These are phyloP conservation scores for Heptranchias perlo DNA, from an alignment of 2,113 vertebrate genomes.

Conservation along the genomic window DNA sequence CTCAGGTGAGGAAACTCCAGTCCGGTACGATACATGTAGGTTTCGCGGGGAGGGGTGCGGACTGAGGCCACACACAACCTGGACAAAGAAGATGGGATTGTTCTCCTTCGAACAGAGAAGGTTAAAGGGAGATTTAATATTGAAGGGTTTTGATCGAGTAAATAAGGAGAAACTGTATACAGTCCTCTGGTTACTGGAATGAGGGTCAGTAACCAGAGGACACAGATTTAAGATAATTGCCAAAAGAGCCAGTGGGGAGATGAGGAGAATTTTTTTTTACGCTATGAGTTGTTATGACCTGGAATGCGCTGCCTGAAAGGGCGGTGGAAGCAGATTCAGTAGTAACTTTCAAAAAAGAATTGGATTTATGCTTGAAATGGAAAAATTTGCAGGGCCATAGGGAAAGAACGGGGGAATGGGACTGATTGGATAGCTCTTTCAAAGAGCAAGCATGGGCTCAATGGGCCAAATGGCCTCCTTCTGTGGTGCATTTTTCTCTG, in stretches of 20 bases:
- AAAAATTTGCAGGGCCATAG: neutral
- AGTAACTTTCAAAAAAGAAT: no score
- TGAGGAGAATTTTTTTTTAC: neutral
- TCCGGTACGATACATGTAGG: neutral
- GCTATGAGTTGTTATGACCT: neutral
- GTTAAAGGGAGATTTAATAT: neutral
- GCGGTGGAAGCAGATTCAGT: no score
- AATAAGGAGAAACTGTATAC: neutral
- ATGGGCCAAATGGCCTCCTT: neutral
- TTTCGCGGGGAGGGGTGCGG: neutral
- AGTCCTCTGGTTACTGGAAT: no score
- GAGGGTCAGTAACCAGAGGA: no score
- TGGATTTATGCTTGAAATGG: no score
- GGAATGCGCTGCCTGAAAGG: neutral
- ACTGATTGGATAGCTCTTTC: neutral
- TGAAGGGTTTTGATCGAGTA: neutral
- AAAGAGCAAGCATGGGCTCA: neutral
- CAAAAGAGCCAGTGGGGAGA: no score
- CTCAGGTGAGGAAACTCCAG: slow-evolving; percentile 66
- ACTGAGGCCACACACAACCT: neutral
- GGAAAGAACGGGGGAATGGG: neutral
- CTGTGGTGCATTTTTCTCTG: no score
- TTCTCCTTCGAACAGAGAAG: neutral
- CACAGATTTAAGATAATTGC: no score
- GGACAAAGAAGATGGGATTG: neutral